Conservation (phyloP, 2,888 invertebrate genomes). For the Argyra leucocephala region DNA sequence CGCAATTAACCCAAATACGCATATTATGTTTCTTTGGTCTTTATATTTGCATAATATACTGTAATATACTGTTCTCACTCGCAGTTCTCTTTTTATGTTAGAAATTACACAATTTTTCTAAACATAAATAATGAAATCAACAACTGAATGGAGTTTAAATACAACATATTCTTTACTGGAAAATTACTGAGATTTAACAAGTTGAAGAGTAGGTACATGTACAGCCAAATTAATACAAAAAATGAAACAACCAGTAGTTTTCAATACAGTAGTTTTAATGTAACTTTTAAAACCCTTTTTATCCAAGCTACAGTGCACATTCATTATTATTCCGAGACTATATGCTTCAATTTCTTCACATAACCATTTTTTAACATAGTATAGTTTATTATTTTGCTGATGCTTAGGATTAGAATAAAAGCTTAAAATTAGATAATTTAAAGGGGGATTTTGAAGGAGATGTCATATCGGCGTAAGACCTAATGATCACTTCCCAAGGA, state of each 20-base stretch:
- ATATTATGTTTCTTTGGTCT: slow-evolving; percentile 66
- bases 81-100: slow-evolving; percentile 93
- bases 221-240: slow-evolving; percentile 98
- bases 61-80: slow-evolving; percentile 92
- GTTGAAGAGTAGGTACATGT: slow-evolving; percentile 86
- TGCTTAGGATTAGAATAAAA: too few relatives aligned
- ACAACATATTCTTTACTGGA: slow-evolving; percentile 99
- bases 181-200: slow-evolving; percentile 96
- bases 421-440: too few relatives aligned
- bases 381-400: too few relatives aligned
- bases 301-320: slow-evolving; percentile 99
- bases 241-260: slow-evolving; percentile 85
- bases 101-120: slow-evolving; percentile 91
- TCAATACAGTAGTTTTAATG: slow-evolving; percentile 98
- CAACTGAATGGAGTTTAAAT: slow-evolving; percentile 85
- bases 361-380: too few relatives aligned
- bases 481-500: too few relatives aligned
- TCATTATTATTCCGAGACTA: too few relatives aligned
- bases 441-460: too few relatives aligned
- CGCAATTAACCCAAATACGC: slow-evolving; percentile 95
- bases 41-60: slow-evolving; percentile 87
- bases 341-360: too few relatives aligned
- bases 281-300: slow-evolving; percentile 90
- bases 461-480: too few relatives aligned
- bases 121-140: slow-evolving; percentile 67